Base-by-base conservation (phyloP, 2,113 vertebrate species). In the Crotalus helleri region DNA sequence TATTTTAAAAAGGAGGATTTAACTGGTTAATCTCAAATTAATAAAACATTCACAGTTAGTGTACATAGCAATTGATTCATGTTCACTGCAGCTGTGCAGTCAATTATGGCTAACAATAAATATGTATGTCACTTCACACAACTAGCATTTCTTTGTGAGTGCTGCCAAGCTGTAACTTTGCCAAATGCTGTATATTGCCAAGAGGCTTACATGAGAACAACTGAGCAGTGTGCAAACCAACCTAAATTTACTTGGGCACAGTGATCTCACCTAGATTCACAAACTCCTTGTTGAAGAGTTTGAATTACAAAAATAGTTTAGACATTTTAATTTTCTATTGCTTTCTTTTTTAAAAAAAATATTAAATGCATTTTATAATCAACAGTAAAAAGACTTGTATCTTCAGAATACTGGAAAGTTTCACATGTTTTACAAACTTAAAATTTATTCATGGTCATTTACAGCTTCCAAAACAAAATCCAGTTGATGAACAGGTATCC, bases 271-370 rank as follows among this genome's bases (percentile, higher is more conserved):
- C 51, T 44, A 53, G 19, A 19, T 33, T 90, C 51, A 53, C 10
- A 2, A 69, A 39, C 2, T 24, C 15, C 10, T 91, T 85, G n/a
- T 23, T 85, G 24, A 19, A 57, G n/a, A 5, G 23, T 9, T 26
- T 88, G 86, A 3, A n/a, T 19, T 7, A 91, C 54, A 87, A 19
- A 3, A 81, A 58, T 64, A 94, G 7, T 53, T 91, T 89, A 12
- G 51, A 88, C 13, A 91, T 87, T 88, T 92, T 94, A 94, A 91
- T 24, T 85, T 29, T 0, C 89, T 44, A 93, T 69, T 53, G 87
- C 93, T 89, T 88, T 97, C 94, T 95, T 29, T 96, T 97, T 95
- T 92, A 6, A 64, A 64, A 90, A 90, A 94, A 69, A 91, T 17
- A 93, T 12, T 96, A 95, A 94, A 90, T 49, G 58, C 0, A 1